Base-by-base conservation (phyloP, 2,888 invertebrate species). In the Sesia bembeciformis region DNA sequence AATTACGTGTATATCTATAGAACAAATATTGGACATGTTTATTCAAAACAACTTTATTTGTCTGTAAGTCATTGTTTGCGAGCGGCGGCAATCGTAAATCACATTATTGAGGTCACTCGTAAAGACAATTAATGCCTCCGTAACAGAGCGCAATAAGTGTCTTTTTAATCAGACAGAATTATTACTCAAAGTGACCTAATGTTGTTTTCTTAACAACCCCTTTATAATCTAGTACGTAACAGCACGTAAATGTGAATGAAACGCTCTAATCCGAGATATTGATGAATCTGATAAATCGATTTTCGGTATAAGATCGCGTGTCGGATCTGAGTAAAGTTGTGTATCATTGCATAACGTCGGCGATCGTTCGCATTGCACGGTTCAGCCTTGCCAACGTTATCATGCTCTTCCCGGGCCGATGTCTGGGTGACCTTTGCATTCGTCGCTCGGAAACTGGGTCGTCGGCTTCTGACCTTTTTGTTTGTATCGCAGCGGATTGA, bases 391-490 rank as follows among this genome's bases (percentile, higher is more conserved):
- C 77, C 72, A 75, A 66, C 75, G 80, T 78, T 84, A 84, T 82
- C 84, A 74, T 58, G 54, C 70, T 73, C 78, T 85, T 85, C 85
- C 85, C 84, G 84, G 78, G 74, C 76, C 74, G 77, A 74, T 76
- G 84, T 74, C 75, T 80, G 75, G 67, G 73, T 77, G 84, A 86
- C 84, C 85, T 86, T 85, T 85, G 81, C 71, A 69, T 76, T 72
- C 73, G 72, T 67, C 59, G 74, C 69, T 78, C 70, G 68, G 76
- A 81, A 86, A 86, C 81, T 88, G 72, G 87, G 86, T 82, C 84
- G 76, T 74, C 84, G 85, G 78, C 86, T 77, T 84, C 76, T 85
- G 82, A 86, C 86, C 87, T 85, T 87, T 86, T 79, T 84, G 83
- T 83, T 84, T 82, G 81, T 80, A 68, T 75, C 72, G 72, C 72